Conservation (phyloP, 2,797 vertebrate genomes). For the Decapterus maruadsi region DNA sequence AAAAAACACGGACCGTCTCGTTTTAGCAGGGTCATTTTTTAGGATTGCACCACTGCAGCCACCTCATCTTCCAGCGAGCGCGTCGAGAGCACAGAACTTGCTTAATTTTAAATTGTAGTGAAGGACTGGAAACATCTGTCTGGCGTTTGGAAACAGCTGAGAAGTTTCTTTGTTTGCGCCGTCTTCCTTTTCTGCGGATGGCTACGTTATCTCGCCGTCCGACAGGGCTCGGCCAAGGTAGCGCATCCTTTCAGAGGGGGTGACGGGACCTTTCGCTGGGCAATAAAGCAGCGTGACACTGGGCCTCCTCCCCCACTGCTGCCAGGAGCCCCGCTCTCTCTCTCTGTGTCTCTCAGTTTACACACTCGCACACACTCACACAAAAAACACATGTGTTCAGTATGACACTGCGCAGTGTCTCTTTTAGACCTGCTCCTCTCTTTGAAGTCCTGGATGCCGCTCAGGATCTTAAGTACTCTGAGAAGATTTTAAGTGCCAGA, state of each 20-base stretch:
- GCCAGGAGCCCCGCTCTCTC: constrained; percentile 16
- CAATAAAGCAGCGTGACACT: constrained; percentile 54
- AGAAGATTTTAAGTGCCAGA: constrained; percentile 44
- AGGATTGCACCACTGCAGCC: constrained; percentile 12
- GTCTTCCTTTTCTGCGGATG: neutral
- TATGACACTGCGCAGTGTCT: constrained; percentile 23
- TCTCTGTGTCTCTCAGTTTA: constrained; percentile 22
- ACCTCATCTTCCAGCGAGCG: neutral
- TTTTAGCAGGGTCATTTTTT: neutral
- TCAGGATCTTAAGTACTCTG: constrained; percentile 21
- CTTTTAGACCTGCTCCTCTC: constrained; percentile 33
- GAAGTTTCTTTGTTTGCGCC: constrained; percentile 23
- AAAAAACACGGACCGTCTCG: neutral
- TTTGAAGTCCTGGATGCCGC: constrained; percentile 46
- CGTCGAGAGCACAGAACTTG: constrained; percentile 2
- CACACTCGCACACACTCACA: neutral
- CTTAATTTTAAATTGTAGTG: constrained; percentile 25
- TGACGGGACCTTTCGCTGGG: constrained; percentile 52
- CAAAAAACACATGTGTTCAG: constrained; percentile 12
- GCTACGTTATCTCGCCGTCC: constrained; percentile 25
- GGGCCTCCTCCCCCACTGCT: constrained; percentile 35
- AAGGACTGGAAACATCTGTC: constrained; percentile 37
- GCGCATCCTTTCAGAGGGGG: constrained; percentile 45
- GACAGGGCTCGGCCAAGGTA: constrained; percentile 30
- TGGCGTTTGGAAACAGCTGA: constrained; percentile 26